phyloP scores from a whole-genome alignment of 1,140 invertebrate species.

The Euglossa dilemma region DNA sequence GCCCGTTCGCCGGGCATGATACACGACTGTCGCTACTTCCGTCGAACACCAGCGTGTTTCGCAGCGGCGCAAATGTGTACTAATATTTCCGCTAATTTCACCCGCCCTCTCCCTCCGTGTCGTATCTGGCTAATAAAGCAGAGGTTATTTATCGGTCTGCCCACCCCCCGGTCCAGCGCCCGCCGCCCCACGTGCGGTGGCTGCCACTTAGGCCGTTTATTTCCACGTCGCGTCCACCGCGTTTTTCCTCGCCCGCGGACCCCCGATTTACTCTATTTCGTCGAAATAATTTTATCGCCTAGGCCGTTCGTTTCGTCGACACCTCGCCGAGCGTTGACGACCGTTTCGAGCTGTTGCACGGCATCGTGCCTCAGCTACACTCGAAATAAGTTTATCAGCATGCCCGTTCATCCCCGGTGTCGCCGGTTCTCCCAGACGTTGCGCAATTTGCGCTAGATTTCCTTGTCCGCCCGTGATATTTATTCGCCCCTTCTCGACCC shows the following conservation, averaged over 20 bases:
- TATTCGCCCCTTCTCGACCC: neutral
- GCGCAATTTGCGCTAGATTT: neutral
- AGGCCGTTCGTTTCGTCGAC: constrained; percentile 53
- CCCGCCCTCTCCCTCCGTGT: constrained; percentile 64
- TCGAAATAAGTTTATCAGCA: constrained; percentile 58
- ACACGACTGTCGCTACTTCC: constrained; percentile 43
- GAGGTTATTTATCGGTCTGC: constrained; percentile 81
- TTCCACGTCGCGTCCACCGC: constrained; percentile 68
- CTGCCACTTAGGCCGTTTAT: constrained; percentile 78
- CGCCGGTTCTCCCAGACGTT: neutral
- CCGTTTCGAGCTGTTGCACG: neutral
- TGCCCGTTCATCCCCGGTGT: constrained; percentile 24
- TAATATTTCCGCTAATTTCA: constrained; percentile 82
- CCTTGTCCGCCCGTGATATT: neutral
- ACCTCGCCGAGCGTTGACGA: constrained; percentile 45
- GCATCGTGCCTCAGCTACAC: neutral
- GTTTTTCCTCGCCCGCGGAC: constrained; percentile 48
- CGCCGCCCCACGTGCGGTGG: constrained; percentile 53
- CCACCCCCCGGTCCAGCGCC: constrained; percentile 47
- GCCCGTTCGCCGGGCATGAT: neutral
- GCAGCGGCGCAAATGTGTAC: constrained; percentile 73
- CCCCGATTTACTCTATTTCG: constrained; percentile 61
- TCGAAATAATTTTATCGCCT: constrained; percentile 66
- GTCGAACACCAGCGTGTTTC: constrained; percentile 30
- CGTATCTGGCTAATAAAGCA: constrained; percentile 80